Evolutionary conservation across 1,140 invertebrate species (phyloP).

Genomic region (Magallana angulata): DNA sequence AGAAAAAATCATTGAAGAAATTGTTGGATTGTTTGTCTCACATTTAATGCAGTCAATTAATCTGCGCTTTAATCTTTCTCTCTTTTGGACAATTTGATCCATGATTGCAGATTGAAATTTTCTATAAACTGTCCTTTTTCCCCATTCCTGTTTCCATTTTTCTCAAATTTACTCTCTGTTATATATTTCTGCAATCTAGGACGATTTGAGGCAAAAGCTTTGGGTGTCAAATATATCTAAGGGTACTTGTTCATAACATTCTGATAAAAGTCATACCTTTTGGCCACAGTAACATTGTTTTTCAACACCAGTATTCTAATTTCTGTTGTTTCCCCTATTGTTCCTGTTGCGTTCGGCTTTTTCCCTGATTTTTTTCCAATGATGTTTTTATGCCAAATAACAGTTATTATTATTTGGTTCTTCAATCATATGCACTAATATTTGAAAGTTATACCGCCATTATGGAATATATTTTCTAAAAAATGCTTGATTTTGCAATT

Average conservation of each 20-base stretch:
- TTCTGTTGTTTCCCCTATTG: background rate
- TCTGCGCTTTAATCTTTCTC: background rate
- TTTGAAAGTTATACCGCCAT: too few relatives aligned
- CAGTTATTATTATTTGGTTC: background rate
- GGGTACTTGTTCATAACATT: background rate
- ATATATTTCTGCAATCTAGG: background rate
- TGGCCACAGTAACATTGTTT: background rate
- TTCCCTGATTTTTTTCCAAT: background rate
- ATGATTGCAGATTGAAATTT: conserved; percentile 17
- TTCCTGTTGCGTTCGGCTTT: background rate
- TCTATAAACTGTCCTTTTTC: background rate
- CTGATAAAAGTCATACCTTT: background rate
- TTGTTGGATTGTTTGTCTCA: background rate
- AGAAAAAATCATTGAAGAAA: background rate
- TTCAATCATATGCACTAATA: too few relatives aligned
- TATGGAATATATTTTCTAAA: too few relatives aligned
- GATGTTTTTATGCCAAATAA: background rate
- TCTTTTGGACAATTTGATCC: background rate
- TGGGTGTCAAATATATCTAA: background rate
- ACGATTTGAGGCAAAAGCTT: background rate
- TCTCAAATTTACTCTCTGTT: background rate
- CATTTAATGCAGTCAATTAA: background rate
- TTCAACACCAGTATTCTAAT: background rate
- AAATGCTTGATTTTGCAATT: too few relatives aligned
- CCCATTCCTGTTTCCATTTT: conserved; percentile 13